A percentile compares a stretch with the other conserved stretches of the same genome.
phyloP scores from a whole-genome alignment of 2,113 vertebrate genomes.

The Trichechus manatus region DNA sequence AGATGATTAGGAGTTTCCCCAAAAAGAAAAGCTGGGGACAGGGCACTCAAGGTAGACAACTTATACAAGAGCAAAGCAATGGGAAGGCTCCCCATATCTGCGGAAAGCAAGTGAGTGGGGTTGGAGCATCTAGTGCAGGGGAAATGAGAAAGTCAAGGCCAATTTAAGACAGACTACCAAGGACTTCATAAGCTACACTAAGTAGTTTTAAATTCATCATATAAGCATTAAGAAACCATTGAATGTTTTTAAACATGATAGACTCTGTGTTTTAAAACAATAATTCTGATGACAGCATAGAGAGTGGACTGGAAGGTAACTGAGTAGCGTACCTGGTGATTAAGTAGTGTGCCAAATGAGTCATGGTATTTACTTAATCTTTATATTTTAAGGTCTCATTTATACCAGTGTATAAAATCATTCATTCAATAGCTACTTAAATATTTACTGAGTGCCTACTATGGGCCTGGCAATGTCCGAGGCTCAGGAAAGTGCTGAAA shows the following conservation, averaged over 20 bases:
- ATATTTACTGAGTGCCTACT: background rate
- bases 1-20: background rate
- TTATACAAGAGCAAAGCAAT: no score
- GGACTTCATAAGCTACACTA: background rate
- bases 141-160: background rate
- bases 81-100: accelerated
- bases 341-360: background rate
- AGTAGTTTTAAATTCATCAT: background rate
- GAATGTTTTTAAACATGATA: background rate
- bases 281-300: background rate
- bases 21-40: background rate
- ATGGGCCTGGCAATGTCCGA: background rate
- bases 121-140: background rate
- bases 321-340: background rate
- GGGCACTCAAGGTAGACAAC: no score
- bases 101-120: background rate
- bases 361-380: background rate
- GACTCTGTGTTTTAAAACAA: background rate
- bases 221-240: background rate
- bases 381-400: background rate
- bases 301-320: background rate
- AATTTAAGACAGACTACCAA: background rate
- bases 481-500: background rate
- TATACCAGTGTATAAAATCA: background rate
- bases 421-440: background rate